phyloP scores from a whole-genome alignment of 2,113 vertebrate genomes.

The Etia nguti region DNA sequence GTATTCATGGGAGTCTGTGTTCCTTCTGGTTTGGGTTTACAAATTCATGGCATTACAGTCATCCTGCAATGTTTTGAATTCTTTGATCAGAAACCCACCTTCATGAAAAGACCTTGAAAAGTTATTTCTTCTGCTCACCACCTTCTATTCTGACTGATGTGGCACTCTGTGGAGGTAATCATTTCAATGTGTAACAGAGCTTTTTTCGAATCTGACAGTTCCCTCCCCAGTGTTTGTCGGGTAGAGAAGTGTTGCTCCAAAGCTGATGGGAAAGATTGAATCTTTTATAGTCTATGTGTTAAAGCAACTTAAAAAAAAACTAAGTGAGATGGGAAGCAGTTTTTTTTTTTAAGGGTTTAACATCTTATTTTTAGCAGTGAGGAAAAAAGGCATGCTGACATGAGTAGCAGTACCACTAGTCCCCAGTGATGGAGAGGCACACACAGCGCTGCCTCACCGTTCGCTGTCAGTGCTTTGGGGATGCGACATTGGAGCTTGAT shows the following conservation, averaged over 20 bases:
- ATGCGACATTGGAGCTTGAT: conserved; percentile 44
- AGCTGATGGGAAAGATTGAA: conserved; percentile 26
- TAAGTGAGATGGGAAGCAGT: conserved; percentile 15
- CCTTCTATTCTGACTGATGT: conserved; percentile 11
- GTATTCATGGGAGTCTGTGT: not conserved
- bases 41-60: conserved; percentile 7
- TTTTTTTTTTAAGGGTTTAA: conserved; percentile 30
- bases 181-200: conserved; percentile 14
- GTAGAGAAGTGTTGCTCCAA: conserved; percentile 12
- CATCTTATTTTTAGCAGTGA: conserved; percentile 62
- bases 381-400: conserved; percentile 24
- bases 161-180: not conserved
- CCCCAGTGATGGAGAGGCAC: conserved; percentile 51
- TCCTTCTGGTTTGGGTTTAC: not conserved
- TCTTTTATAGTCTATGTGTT: conserved; percentile 23
- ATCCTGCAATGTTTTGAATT: not conserved
- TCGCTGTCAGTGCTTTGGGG: conserved; percentile 53
- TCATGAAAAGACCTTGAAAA: conserved; percentile 15
- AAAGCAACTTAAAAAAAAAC: conserved; percentile 42
- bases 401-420: conserved; percentile 16
- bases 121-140: not conserved
- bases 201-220: conserved; percentile 28
- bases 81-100: conserved; percentile 28
- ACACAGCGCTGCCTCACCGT: conserved; percentile 27
- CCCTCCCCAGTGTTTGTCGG: not conserved